Evolutionary conservation across 2,888 invertebrate species (phyloP).

Genomic region (Aphidoletes aphidimyza): DNA sequence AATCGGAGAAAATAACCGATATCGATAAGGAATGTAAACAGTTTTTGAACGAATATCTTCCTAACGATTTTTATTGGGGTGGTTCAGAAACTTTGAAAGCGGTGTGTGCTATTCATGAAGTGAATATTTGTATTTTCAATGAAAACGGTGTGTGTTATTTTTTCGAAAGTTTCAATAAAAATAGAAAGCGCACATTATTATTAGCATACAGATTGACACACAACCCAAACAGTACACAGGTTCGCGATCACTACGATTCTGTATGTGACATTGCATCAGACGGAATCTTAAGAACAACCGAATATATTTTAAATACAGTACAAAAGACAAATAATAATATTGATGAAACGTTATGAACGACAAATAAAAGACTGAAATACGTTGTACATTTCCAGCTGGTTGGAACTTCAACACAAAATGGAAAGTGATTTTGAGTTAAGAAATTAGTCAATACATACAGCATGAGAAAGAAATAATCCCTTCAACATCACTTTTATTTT

Average conservation of each 20-base stretch:
- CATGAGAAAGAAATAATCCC: not conserved
- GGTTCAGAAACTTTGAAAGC: constrained; percentile 11
- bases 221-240: too few species aligned
- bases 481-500: too few species aligned
- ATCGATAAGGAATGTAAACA: not conserved
- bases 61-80: not conserved
- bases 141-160: not conserved
- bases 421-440: not conserved
- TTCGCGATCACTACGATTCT: not conserved
- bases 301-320: not conserved
- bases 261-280: not conserved
- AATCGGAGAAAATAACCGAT: not conserved
- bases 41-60: not conserved
- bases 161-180: not conserved
- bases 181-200: too few species aligned
- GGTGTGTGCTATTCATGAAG: not conserved
- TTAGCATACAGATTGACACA: too few species aligned
- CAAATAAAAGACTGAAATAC: constrained; percentile 1
- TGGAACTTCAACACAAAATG: too few species aligned
- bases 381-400: too few species aligned
- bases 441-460: not conserved
- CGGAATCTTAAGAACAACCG: not conserved
- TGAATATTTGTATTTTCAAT: not conserved
- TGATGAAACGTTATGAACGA: not conserved
- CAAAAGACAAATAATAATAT: not conserved